A percentile compares a stretch with the other conserved stretches of the same genome.
These are phyloP conservation scores for Sminthurinus aureus DNA, from an alignment of 2,888 invertebrate species.

Conservation along the genomic window DNA sequence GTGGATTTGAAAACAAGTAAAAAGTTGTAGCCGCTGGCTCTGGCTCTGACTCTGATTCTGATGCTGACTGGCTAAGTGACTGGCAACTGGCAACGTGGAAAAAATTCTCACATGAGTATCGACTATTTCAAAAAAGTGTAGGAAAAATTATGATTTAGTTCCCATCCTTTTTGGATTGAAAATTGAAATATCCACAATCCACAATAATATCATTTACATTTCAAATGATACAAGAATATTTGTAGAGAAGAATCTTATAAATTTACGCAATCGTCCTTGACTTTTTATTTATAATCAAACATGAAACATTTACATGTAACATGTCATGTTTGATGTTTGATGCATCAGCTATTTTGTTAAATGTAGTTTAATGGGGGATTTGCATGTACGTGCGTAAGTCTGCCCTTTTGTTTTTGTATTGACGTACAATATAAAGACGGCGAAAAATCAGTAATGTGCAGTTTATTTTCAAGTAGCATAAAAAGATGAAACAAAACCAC, in stretches of 20 bases:
- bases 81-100: too few species aligned
- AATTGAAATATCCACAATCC: too few species aligned
- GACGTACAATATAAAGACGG: background rate
- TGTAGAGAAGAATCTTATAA: too few species aligned
- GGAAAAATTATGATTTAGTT: background rate
- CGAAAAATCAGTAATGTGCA: background rate
- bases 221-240: too few species aligned
- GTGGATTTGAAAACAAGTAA: too few species aligned
- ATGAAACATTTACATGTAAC: background rate
- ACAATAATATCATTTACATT: too few species aligned
- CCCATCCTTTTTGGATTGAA: background rate
- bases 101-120: background rate
- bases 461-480: background rate
- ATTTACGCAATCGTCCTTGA: slow-evolving; percentile 8
- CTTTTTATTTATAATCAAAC: background rate
- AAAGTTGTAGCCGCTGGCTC: too few species aligned
- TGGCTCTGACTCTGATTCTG: too few species aligned
- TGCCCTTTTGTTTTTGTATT: background rate
- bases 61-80: too few species aligned
- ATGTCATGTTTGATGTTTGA: background rate
- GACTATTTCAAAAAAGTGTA: background rate
- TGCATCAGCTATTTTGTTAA: background rate
- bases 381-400: background rate
- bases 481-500: background rate
- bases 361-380: background rate